phyloP scores from a whole-genome alignment of 2,113 vertebrate species.

The Nyctibius bracteatus region DNA sequence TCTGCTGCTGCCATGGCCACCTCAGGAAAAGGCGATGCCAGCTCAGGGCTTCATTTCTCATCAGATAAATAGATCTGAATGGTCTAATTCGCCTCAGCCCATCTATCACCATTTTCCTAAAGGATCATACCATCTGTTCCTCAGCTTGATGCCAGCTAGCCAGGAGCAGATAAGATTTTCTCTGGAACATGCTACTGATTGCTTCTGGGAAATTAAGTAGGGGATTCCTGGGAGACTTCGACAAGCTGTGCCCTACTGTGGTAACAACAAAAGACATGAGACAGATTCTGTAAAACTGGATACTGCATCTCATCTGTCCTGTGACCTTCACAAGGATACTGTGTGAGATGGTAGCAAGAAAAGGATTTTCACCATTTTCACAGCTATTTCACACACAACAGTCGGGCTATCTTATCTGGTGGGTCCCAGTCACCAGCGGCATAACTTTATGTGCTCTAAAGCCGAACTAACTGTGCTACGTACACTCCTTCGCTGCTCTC shows the following conservation, averaged over 20 bases:
- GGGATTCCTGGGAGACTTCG: background rate
- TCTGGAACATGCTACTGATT: background rate
- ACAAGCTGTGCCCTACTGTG: background rate
- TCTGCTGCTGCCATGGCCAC: background rate
- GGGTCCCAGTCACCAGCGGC: accelerated
- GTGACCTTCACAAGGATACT: background rate
- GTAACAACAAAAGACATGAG: no score
- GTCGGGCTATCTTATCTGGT: background rate
- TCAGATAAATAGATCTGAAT: background rate
- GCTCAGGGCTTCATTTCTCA: background rate
- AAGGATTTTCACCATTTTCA: background rate
- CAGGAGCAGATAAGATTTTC: background rate
- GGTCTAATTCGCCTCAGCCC: background rate
- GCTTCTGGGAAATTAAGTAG: background rate
- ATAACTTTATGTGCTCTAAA: background rate
- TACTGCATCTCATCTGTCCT: background rate
- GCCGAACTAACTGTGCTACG: background rate
- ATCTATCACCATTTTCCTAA: background rate
- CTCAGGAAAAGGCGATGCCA: background rate
- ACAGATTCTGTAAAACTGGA: background rate
- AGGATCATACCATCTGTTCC: background rate
- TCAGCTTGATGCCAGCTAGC: background rate
- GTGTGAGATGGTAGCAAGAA: background rate
- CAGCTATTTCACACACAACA: background rate
- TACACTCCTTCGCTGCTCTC: background rate